Conservation (phyloP, 2,113 vertebrate genomes). For the Seriola dumerili region DNA sequence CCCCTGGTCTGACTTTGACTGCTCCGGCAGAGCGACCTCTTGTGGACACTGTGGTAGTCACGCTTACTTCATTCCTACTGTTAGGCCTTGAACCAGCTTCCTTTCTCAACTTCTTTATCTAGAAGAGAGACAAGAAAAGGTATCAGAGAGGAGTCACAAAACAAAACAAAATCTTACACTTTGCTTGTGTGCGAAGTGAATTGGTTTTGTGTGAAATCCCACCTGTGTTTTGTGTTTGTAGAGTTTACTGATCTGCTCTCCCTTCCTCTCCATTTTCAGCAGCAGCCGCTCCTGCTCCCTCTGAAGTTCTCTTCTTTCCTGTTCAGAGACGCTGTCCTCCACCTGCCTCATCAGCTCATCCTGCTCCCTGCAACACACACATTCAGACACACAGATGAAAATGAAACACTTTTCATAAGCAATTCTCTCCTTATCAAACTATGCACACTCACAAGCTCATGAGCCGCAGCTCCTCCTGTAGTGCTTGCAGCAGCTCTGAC, state of each 20-base stretch:
- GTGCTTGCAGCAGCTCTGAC: constrained; percentile 88
- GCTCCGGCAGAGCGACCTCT: constrained; percentile 78
- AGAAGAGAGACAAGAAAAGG: background rate
- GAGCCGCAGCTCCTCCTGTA: constrained; percentile 94
- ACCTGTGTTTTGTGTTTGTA: constrained; percentile 90
- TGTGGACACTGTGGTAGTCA: constrained; percentile 74
- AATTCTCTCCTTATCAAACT: background rate
- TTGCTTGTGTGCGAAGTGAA: background rate
- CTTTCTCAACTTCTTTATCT: constrained; percentile 89
- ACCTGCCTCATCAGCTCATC: constrained; percentile 89
- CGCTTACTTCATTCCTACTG: constrained; percentile 69
- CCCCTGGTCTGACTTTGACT: constrained; percentile 87
- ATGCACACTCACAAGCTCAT: constrained; percentile 93
- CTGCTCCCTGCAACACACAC: constrained; percentile 84
- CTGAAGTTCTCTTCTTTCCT: constrained; percentile 87
- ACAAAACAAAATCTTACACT: background rate
- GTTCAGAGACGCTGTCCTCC: constrained; percentile 81
- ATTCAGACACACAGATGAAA: background rate
- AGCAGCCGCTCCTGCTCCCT: constrained; percentile 89
- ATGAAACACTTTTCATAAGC: background rate
- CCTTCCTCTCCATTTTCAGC: constrained; percentile 94
- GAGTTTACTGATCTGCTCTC: constrained; percentile 94
- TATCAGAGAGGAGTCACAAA: background rate
- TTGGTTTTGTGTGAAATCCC: background rate
- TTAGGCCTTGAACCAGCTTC: constrained; percentile 74